Conservation (phyloP, 1,140 invertebrate genomes). For the Drosophila littoralis region DNA sequence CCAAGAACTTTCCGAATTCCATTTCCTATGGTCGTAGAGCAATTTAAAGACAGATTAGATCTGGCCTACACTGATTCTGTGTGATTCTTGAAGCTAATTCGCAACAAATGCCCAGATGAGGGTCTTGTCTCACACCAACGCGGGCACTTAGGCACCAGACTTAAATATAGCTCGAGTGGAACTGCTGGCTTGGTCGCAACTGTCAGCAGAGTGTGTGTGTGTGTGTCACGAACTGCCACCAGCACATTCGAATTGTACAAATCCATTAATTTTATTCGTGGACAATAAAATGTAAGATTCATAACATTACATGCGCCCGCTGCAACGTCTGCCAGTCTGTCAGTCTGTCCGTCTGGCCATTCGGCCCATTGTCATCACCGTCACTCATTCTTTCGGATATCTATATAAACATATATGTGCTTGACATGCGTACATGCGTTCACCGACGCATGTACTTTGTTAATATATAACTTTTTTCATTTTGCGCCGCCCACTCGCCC, state of each 20-base stretch:
- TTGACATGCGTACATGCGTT: constrained; percentile 58
- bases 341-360: too few relatives aligned
- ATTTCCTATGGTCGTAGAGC: not conserved
- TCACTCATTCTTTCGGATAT: not conserved
- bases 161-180: constrained; percentile 55
- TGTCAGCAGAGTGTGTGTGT: constrained; percentile 35
- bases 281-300: constrained; percentile 74
- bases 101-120: not conserved
- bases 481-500: not conserved
- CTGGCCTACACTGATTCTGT: not conserved
- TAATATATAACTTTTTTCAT: not conserved
- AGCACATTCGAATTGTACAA: constrained; percentile 70
- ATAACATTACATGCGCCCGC: constrained; percentile 69
- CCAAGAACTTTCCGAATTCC: not conserved
- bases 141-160: constrained; percentile 9
- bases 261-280: constrained; percentile 82
- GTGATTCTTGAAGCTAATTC: not conserved
- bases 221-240: constrained; percentile 66
- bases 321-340: constrained; percentile 28
- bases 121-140: not conserved
- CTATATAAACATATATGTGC: constrained; percentile 12
- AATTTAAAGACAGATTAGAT: constrained; percentile 38
- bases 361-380: constrained; percentile 5
- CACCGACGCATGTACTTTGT: constrained; percentile 53
- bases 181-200: constrained; percentile 55